These are phyloP conservation scores for Arctopsyche grandis DNA, from an alignment of 1,140 invertebrate genomes.

Conservation along the genomic window DNA sequence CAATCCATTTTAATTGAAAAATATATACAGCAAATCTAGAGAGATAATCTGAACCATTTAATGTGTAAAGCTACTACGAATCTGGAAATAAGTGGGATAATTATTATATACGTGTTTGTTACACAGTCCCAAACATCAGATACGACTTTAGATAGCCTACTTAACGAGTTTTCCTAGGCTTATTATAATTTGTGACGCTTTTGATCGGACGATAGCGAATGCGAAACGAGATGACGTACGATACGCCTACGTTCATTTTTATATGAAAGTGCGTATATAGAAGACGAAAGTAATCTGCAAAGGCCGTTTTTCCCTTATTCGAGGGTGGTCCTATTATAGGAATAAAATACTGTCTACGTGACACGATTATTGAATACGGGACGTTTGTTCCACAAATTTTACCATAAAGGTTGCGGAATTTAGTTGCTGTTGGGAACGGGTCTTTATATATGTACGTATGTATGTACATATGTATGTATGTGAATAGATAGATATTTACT, in stretches of 20 bases:
- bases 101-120: no score
- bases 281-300: constrained; percentile 38
- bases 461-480: not conserved
- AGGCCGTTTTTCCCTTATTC: not conserved
- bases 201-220: no score
- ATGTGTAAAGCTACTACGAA: no score
- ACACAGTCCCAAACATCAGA: no score
- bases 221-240: no score
- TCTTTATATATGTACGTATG: not conserved
- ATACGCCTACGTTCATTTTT: not conserved
- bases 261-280: constrained; percentile 10
- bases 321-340: constrained; percentile 19
- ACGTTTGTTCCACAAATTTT: constrained; percentile 33
- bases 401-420: constrained; percentile 10
- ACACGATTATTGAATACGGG: constrained; percentile 40
- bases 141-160: no score
- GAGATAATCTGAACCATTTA: no score
- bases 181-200: no score
- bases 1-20: no score
- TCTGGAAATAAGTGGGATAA: no score
- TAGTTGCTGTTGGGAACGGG: not conserved
- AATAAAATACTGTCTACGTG: constrained; percentile 41
- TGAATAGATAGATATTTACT: not conserved
- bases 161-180: no score
- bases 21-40: no score